A percentile compares a stretch with the other conserved stretches of the same genome.
Conservation (phyloP, 2,797 vertebrate species). For the Alcedo atthis region DNA sequence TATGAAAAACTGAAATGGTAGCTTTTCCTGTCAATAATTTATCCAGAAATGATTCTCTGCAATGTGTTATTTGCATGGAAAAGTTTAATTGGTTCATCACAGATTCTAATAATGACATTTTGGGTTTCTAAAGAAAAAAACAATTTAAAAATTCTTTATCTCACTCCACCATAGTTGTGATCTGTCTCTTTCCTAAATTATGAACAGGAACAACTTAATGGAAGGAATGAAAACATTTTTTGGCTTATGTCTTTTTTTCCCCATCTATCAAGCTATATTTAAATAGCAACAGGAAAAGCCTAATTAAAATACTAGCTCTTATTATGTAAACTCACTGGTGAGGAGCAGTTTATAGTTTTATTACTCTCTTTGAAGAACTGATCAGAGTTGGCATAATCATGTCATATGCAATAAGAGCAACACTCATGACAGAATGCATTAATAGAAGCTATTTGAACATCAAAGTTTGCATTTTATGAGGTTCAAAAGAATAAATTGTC, state of each 20-base stretch:
- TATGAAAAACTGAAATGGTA: neutral
- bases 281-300: neutral
- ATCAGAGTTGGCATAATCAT: neutral
- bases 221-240: neutral
- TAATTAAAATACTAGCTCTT: slow-evolving; percentile 22
- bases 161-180: neutral
- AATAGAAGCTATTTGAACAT: neutral
- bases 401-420: neutral
- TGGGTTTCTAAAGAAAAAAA: neutral
- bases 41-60: neutral
- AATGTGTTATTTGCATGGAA: neutral
- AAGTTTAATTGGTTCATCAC: neutral
- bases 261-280: neutral
- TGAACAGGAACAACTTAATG: neutral
- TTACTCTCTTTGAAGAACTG: neutral
- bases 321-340: neutral
- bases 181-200: neutral
- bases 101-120: neutral
- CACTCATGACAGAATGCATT: neutral
- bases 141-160: neutral
- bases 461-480: neutral
- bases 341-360: neutral
- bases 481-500: slow-evolving; percentile 1
- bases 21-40: neutral
- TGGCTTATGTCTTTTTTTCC: neutral